Evolutionary conservation across 2,888 invertebrate species (phyloP).

Genomic region (Gastrophysa polygoni): DNA sequence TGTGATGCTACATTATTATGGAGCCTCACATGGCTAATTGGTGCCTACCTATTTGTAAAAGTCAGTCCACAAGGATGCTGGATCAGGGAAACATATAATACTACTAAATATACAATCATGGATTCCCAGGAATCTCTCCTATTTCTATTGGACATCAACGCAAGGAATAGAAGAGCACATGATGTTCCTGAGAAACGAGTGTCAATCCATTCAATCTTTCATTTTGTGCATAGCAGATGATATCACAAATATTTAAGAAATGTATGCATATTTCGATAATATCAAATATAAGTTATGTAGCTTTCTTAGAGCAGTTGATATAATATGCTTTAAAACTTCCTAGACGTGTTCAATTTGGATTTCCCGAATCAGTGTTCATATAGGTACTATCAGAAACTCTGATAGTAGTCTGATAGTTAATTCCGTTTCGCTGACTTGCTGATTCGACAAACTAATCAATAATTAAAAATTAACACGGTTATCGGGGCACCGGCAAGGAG

Average conservation of each 20-base stretch:
- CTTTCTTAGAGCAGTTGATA: conserved; percentile 10
- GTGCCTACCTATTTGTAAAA: conserved; percentile 26
- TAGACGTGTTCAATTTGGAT: conserved; percentile 5
- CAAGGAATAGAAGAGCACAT: conserved; percentile 18
- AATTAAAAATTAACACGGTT: too few relatives aligned
- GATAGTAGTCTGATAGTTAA: too few relatives aligned
- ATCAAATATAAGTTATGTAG: conserved; percentile 15
- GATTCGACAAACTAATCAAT: too few relatives aligned
- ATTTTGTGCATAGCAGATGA: conserved; percentile 15
- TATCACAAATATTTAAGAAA: conserved; percentile 15
- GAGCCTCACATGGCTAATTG: conserved; percentile 25
- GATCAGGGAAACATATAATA: conserved; percentile 16
- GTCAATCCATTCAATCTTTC: not conserved
- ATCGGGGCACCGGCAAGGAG: too few relatives aligned
- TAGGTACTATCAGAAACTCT: too few relatives aligned
- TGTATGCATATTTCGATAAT: conserved; percentile 16
- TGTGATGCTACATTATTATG: conserved; percentile 19
- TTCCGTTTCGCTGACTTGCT: too few relatives aligned
- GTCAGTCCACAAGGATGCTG: conserved; percentile 14
- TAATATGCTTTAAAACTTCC: not conserved
- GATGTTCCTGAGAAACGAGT: not conserved
- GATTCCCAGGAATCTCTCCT: conserved; percentile 28
- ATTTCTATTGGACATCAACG: conserved; percentile 2
- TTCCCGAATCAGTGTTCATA: conserved; percentile 9
- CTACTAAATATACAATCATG: conserved; percentile 24